Evolutionary conservation across 1,140 invertebrate genomes (phyloP).

Genomic region (Glossosoma conforme): DNA sequence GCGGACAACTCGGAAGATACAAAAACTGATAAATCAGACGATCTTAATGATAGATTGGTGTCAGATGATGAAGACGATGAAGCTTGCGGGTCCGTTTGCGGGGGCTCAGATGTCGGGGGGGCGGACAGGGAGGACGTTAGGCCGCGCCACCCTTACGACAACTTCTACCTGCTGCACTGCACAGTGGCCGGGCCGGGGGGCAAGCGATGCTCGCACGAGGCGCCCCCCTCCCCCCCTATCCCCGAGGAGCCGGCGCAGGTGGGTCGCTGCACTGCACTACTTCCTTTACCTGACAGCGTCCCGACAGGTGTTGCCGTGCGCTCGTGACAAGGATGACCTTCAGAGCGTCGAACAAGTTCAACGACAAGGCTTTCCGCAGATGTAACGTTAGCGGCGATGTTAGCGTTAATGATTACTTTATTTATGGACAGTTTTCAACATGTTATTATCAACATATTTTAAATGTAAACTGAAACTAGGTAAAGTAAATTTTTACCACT

Average conservation of each 20-base stretch:
- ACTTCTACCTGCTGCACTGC: conserved; percentile 45
- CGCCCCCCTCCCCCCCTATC: conserved; percentile 36
- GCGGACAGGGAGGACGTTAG: conserved; percentile 35
- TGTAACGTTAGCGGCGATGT: too few species aligned
- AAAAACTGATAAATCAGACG: background rate
- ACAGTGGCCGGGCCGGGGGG: conserved; percentile 40
- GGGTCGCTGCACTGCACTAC: conserved; percentile 30
- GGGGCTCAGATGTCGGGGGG: background rate
- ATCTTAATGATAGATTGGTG: background rate
- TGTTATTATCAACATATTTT: too few species aligned
- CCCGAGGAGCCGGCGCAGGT: conserved; percentile 23
- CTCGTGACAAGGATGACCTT: too few species aligned
- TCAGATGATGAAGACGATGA: conserved; percentile 32
- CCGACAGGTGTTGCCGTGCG: too few species aligned
- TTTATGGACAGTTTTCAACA: too few species aligned
- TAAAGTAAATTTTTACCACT: too few species aligned
- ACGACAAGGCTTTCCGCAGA: too few species aligned
- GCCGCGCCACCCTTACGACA: conserved; percentile 47
- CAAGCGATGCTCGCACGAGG: conserved; percentile 45
- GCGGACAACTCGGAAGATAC: background rate
- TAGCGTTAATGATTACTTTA: too few species aligned
- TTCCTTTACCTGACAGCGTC: conserved; percentile 1
- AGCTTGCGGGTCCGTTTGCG: background rate
- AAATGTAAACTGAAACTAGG: too few species aligned
- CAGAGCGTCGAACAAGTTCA: too few species aligned